A percentile compares a stretch with the other conserved stretches of the same genome.
Evolutionary conservation across 2,888 invertebrate genomes (phyloP).

Genomic region (Gymnocheta viridis): DNA sequence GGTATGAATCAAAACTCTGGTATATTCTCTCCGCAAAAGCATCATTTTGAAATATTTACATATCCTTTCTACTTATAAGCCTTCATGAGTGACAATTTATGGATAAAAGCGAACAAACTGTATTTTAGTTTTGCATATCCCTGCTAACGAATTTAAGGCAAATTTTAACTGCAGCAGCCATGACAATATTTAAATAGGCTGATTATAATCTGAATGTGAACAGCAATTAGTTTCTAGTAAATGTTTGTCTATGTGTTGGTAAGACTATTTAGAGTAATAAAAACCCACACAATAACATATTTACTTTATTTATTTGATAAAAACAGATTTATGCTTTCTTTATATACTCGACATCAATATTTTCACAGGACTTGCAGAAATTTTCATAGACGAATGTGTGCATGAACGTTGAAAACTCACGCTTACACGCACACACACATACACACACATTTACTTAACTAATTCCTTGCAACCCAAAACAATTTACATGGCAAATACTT

Average conservation of each 20-base stretch:
- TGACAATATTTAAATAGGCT: constrained; percentile 39
- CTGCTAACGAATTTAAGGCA: constrained; percentile 23
- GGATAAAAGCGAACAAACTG: neutral
- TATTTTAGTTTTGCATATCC: neutral
- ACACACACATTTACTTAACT: neutral
- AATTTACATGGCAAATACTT: constrained; percentile 8
- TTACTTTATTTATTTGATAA: neutral
- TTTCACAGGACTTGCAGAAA: neutral
- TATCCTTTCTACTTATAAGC: constrained; percentile 6
- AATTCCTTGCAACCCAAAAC: constrained; percentile 9
- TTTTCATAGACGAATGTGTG: too few relatives aligned
- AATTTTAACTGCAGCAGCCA: constrained; percentile 14
- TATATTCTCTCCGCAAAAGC: constrained; percentile 15
- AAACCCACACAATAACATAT: constrained; percentile 11
- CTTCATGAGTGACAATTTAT: neutral
- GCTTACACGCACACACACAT: neutral
- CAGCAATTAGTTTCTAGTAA: neutral
- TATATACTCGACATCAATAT: too few relatives aligned
- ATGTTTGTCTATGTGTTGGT: neutral
- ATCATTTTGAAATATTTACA: constrained; percentile 33
- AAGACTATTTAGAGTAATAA: neutral
- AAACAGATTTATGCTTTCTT: too few relatives aligned
- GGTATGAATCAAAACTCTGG: neutral
- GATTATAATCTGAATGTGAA: constrained; percentile 52
- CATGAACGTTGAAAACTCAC: neutral